Evolutionary conservation across 2,113 vertebrate genomes (phyloP).

Genomic region (Rallus limicola): DNA sequence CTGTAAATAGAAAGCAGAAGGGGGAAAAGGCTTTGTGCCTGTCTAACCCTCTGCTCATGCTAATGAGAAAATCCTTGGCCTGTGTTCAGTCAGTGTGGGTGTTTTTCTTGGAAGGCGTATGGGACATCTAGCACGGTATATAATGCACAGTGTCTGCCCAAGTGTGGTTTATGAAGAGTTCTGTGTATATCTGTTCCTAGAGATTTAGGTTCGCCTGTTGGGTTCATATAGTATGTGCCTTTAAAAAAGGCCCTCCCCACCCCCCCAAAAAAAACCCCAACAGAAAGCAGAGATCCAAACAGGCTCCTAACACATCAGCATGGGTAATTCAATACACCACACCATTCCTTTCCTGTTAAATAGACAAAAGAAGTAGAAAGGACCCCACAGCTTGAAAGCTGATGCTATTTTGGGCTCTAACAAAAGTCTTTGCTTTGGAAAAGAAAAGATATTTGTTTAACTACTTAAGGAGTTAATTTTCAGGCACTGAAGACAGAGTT

Average conservation of each 20-base stretch:
- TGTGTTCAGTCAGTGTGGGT: constrained; percentile 37
- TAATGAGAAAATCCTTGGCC: constrained; percentile 55
- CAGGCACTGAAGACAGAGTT: not conserved
- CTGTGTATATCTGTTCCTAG: not conserved
- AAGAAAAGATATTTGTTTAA: not conserved
- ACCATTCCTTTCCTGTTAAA: not conserved
- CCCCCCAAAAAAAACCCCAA: accelerated
- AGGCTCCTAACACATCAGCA: not conserved
- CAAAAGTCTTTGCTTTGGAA: constrained; percentile 13
- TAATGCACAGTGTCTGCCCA: not conserved
- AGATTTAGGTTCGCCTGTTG: not conserved
- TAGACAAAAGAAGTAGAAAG: constrained; percentile 26
- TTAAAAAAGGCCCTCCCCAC: not conserved
- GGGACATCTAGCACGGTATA: not conserved
- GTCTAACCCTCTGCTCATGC: constrained; percentile 49
- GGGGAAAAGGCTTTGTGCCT: not conserved
- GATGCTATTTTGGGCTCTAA: not conserved
- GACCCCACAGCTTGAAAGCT: constrained; percentile 48
- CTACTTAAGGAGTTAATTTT: constrained; percentile 34
- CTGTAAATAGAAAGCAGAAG: constrained; percentile 71
- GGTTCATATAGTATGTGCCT: not conserved
- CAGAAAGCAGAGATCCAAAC: not conserved
- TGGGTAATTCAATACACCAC: not conserved
- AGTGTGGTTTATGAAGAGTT: constrained; percentile 17
- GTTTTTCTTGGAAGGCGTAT: constrained; percentile 41